phyloP scores from a whole-genome alignment of 1,140 invertebrate genomes.

The Littorina saxatilis region DNA sequence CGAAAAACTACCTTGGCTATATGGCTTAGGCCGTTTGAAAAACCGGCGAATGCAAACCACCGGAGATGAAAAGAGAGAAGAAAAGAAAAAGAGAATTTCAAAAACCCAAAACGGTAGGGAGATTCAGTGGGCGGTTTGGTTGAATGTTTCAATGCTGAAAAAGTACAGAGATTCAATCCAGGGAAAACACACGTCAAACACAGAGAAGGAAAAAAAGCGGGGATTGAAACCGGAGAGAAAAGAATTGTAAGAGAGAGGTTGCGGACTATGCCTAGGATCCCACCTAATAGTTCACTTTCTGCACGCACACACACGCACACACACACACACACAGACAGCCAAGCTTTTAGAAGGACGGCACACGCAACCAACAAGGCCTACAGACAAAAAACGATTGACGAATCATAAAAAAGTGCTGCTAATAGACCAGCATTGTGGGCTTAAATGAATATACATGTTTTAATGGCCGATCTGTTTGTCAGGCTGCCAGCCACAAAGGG shows the following conservation, averaged over 20 bases:
- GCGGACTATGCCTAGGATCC: no score
- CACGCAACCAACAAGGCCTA: no score
- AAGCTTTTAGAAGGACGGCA: no score
- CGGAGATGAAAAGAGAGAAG: not conserved
- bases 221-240: not conserved
- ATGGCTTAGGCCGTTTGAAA: not conserved
- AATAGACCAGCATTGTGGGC: constrained; percentile 18
- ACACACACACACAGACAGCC: no score
- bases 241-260: not conserved
- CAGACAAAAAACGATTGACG: no score
- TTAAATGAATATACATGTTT: constrained; percentile 36
- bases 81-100: not conserved
- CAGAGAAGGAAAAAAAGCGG: constrained; percentile 5
- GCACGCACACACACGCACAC: no score
- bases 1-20: no score
- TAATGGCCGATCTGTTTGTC: constrained; percentile 28
- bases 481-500: not conserved
- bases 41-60: not conserved
- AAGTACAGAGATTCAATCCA: not conserved
- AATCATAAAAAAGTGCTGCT: not conserved
- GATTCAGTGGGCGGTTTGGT: constrained; percentile 6
- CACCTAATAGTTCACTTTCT: no score
- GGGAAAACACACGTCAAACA: not conserved
- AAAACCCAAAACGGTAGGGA: no score
- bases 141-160: constrained; percentile 1